phyloP scores from a whole-genome alignment of 2,113 vertebrate species.

The Archocentrus centrarchus region DNA sequence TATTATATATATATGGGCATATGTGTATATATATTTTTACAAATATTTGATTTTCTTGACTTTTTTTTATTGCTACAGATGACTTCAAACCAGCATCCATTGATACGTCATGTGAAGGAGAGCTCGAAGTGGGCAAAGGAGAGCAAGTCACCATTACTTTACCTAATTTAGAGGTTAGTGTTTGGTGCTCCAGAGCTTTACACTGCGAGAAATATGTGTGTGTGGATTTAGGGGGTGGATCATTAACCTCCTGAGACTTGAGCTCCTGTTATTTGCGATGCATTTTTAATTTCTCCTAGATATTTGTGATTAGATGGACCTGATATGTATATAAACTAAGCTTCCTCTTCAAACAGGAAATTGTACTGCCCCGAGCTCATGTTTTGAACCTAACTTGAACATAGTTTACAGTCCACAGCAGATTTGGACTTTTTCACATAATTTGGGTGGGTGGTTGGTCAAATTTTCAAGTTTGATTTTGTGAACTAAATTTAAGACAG shows the following conservation, averaged over 20 bases:
- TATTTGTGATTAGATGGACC: too few relatives aligned
- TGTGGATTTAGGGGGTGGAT: neutral
- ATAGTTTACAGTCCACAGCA: neutral
- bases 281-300: too few relatives aligned
- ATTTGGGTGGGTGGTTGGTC: neutral
- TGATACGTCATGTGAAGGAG: constrained; percentile 94
- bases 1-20: rapidly evolving
- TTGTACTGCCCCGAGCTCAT: neutral
- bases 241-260: too few relatives aligned
- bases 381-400: neutral
- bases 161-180: constrained; percentile 93
- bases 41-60: neutral
- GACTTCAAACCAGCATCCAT: constrained; percentile 99
- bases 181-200: neutral
- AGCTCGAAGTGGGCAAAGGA: constrained; percentile 96
- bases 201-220: too few relatives aligned
- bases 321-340: too few relatives aligned
- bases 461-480: neutral
- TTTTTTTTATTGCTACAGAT: constrained; percentile 81
- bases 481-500: neutral
- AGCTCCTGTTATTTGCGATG: too few relatives aligned
- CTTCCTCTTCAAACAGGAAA: too few relatives aligned
- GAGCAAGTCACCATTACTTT: constrained; percentile 98
- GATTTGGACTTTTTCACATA: neutral
- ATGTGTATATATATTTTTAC: neutral